Evolutionary conservation across 35 echinoderm and acorn worm genomes (phyloP), one percentile per base, ranked within the genome.

Genomic region (Hemicentrotus pulcherrimus): DNA sequence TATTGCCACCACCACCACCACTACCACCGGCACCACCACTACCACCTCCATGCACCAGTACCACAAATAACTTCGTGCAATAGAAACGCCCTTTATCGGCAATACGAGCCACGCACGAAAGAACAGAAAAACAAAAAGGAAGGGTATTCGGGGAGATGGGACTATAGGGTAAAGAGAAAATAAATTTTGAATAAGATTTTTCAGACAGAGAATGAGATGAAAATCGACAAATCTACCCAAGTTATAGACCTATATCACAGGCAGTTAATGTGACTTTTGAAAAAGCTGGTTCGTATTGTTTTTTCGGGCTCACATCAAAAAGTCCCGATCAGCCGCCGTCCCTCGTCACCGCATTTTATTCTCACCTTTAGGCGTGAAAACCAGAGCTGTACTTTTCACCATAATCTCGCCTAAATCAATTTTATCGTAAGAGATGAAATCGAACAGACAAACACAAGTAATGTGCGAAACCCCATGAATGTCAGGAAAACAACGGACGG

Each of bases 321-420:
- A 78, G 65, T 28, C 24, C 65, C 65, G 65, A 78, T 22, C 22
- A 78, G 24, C 65, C 65, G 18, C 7, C 65, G 65, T 78, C 65
- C 65, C 65, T 41, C 88, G 88, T 90, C 88, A 31, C 86, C 86
- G 86, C 86, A 90, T 90, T 78, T 78, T 24, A 78, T 78, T 90
- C 88, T 90, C 88, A 90, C 88, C 88, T 90, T 59, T 6, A 90
- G 88, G 88, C 19, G 88, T 28, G 88, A 90, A 47, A 90, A 45
- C 16, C 88, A 0, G 65, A 78, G 88, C 32, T 90, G 88, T 47
- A 90, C 88, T 90, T 90, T 90, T 90, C 32, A 45, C 88, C 11
- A 16, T 33, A 90, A 90, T 45, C 46, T 47, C 88, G 32, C 19
- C 88, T 90, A 90, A 90, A 90, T 90, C 88, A 90, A 47, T 90